Evolutionary conservation across 2,113 vertebrate species (phyloP).

Genomic region (Neolamprologus caudopunctatus): DNA sequence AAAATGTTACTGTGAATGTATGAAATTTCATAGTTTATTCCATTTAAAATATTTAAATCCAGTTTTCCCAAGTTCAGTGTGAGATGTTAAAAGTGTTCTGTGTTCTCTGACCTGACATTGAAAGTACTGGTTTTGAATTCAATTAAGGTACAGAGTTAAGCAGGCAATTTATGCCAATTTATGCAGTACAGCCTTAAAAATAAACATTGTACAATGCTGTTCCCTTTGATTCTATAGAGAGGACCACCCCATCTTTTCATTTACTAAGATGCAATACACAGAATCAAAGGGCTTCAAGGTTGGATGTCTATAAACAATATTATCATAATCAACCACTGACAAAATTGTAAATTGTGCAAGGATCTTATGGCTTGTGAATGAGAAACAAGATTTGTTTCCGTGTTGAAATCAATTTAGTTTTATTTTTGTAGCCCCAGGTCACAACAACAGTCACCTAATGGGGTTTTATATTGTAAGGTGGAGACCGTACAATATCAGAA

Average conservation of each 20-base stretch:
- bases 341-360: neutral
- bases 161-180: neutral
- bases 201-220: neutral
- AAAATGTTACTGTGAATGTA: neutral
- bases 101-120: neutral
- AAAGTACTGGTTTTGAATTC: neutral
- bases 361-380: neutral
- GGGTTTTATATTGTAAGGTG: neutral
- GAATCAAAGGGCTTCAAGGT: neutral
- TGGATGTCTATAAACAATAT: neutral
- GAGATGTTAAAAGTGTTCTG: neutral
- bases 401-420: rapidly evolving
- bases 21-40: neutral
- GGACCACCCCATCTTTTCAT: neutral
- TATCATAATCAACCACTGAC: neutral
- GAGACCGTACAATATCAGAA: neutral
- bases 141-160: neutral
- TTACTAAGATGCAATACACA: neutral
- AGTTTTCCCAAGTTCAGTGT: neutral
- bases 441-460: neutral
- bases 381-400: neutral
- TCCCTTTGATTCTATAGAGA: neutral
- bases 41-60: neutral
- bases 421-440: neutral
- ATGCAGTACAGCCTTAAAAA: neutral